These are phyloP conservation scores for Vanessa atalanta DNA, from an alignment of 1,140 invertebrate genomes.

Conservation along the genomic window DNA sequence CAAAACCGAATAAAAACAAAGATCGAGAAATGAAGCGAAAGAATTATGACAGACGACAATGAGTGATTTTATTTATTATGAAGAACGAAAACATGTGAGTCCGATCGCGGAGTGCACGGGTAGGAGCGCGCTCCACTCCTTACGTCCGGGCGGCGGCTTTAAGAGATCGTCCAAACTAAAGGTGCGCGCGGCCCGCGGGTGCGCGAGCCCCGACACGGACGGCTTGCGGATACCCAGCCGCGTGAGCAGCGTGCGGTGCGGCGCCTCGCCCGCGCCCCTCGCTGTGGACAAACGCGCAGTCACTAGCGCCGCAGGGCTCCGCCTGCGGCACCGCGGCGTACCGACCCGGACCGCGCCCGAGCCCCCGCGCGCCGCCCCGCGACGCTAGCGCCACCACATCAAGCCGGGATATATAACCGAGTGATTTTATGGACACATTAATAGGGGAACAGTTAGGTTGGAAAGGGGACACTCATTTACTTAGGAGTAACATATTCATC, in stretches of 20 bases:
- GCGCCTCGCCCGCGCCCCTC: conserved; percentile 42
- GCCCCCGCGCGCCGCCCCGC: conserved; percentile 47
- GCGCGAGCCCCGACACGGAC: conserved; percentile 86
- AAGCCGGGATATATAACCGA: conserved; percentile 21
- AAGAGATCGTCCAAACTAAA: conserved; percentile 92
- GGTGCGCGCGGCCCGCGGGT: conserved; percentile 84
- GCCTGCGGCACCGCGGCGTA: conserved; percentile 63
- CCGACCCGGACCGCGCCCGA: conserved; percentile 42
- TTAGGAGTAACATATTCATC: too few relatives aligned
- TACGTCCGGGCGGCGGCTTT: conserved; percentile 87
- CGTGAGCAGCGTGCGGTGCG: conserved; percentile 85
- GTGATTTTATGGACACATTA: too few relatives aligned
- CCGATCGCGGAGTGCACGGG: conserved; percentile 64
- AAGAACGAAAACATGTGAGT: conserved; percentile 31
- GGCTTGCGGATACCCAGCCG: conserved; percentile 90
- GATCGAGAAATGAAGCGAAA: not conserved
- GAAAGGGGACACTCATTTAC: too few relatives aligned
- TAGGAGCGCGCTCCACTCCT: conserved; percentile 75
- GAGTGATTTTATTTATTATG: not conserved
- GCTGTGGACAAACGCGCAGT: conserved; percentile 69
- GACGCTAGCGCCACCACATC: conserved; percentile 46
- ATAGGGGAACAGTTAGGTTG: too few relatives aligned
- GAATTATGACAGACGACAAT: not conserved
- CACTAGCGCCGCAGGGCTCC: conserved; percentile 53
- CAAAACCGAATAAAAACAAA: conserved; percentile 4